Base-by-base conservation (phyloP, 2,888 invertebrate species). In the Calameuta pallipes region DNA sequence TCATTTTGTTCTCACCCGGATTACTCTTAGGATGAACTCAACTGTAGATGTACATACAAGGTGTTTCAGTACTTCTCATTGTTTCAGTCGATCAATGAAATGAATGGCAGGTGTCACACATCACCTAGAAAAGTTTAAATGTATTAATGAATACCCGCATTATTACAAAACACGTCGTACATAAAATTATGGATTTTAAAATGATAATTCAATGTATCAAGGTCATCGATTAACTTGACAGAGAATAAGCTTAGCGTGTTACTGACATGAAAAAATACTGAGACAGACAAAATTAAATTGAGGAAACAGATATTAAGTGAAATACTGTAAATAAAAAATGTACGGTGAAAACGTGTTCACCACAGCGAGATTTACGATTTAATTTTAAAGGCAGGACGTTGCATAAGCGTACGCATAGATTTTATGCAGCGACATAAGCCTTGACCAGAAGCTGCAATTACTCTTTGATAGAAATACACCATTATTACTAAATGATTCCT, bases 401-500 rank as follows among this genome's bases (percentile, higher is more conserved):
- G 36, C 41, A 74, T 77, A 77, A 77, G 69, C 56, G 9, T 34
- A 68, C 68, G 77, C 56, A 13, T 74, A 35, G 77, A 77, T 77
- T 74, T 74, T 69, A 77, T 36, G n/a, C 56, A 23, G 56, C 56
- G 56, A 77, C 34, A 68, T 68, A 35, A 76, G 76, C 76, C 76
- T 76, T 76, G 76, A 76, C 76, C 76, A 76, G 76, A 56, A 41
- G 76, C 71, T 76, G 73, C 68, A 76, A 76, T 76, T 76, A 76
- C 76, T 73, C 68, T 73, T 35, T 56, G 37, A 73, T 36, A 73
- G 75, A 13, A 33, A 15, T 68, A 68, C 12, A 56, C 73, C 23
- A 73, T 76, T 73, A 34, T 73, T 23, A 33, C 76, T 34, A 73
- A 76, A 76, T 76, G 68, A 36, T 56, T 41, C 56, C 23, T 56